Evolutionary conservation across 2,888 invertebrate species (phyloP), one percentile per base, ranked within the genome.

Genomic region (Caenorhabditis becei): DNA sequence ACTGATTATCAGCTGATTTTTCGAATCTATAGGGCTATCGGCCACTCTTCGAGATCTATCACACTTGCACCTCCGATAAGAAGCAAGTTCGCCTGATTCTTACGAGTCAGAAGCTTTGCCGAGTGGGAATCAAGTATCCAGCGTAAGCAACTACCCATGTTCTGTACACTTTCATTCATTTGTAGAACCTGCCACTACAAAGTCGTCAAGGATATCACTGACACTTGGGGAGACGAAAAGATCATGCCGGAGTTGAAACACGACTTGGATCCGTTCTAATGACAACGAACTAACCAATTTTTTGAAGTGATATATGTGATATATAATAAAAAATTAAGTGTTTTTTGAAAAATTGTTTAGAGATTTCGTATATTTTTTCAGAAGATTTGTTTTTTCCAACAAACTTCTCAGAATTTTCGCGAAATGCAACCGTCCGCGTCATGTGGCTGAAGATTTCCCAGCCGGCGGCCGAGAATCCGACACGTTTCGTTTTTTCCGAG

Each of bases 31-130:
- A 41, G 41, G 41, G 41, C 3, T 41, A 41, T 14, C 41, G 7
- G 2, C 41, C 41, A 11, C 16, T 41, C 14, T 14, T 41, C 16
- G 41, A 41, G 16, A 41, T 41, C 41, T 16, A 14, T 5, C 41
- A 41, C 41, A 41, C 41, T 41, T 41, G 41, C 41, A 41, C 41
- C 14, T 41, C 41, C 14, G 41, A 41, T 41, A 41, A 41, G 41
- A 41, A 41, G 14, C 41, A 14, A 14, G 41, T 41, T 16, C 10
- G 41, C 2, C 16, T 41, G 41, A 41, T 16, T 41, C 41, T 41
- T 3, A 41, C 7, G 16, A 41, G 41, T 14, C 41, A 41, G 41
- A 41, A 41, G 16, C 16, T 41, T 14, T 41, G 41, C 41, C 41
- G 41, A 5, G 14, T 41, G 8, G 41, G 41, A 41, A 14, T 14